These are phyloP conservation scores for Uloborus plumipes DNA, from an alignment of 2,888 invertebrate genomes.

Conservation along the genomic window DNA sequence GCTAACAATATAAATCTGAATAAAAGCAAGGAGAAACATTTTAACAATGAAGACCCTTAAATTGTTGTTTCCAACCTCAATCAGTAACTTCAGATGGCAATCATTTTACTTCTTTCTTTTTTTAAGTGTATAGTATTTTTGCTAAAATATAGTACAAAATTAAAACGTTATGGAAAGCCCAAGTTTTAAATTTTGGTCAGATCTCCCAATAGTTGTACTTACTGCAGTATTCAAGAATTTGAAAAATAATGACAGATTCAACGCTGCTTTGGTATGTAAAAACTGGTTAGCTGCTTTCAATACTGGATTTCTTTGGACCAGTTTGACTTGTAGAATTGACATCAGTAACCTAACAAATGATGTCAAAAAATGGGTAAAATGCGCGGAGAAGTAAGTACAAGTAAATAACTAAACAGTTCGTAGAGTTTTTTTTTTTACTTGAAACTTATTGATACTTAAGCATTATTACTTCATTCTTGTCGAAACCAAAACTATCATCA, in stretches of 20 bases:
- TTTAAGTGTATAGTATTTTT: background rate
- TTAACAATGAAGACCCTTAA: no score
- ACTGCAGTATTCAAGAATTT: constrained; percentile 18
- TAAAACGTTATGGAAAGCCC: background rate
- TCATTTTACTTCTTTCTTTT: no score
- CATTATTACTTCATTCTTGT: no score
- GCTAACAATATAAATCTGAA: no score
- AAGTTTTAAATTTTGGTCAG: background rate
- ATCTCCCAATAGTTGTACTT: constrained; percentile 5
- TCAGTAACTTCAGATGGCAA: no score
- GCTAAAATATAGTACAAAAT: background rate
- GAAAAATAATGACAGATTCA: constrained; percentile 11
- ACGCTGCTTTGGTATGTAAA: constrained; percentile 25
- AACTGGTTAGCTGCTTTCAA: constrained; percentile 34
- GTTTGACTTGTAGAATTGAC: background rate
- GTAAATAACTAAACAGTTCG: no score
- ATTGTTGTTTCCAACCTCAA: no score
- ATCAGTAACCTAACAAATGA: constrained; percentile 14
- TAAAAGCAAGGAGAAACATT: no score
- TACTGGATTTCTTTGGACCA: constrained; percentile 13
- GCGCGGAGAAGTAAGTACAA: constrained; percentile 21
- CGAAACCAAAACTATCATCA: no score
- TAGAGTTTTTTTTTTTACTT: no score
- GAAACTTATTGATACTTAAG: background rate
- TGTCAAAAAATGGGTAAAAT: constrained; percentile 18